Conservation (phyloP, 2,888 invertebrate genomes). For the Bombylius discolor region DNA sequence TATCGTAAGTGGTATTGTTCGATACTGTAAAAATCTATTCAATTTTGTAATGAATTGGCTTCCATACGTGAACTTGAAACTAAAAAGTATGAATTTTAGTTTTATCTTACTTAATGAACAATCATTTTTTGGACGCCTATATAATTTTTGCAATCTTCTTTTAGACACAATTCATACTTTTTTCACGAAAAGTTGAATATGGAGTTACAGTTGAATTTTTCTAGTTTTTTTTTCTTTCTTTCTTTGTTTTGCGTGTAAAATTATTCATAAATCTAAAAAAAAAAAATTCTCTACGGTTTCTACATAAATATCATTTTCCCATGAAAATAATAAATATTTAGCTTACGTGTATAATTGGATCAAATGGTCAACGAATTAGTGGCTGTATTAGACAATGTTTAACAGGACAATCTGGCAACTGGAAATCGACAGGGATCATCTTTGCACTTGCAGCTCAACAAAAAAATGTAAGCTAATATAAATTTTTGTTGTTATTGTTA, state of each 20-base stretch:
- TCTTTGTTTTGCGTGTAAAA: neutral
- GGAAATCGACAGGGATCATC: conserved; percentile 44
- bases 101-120: too few relatives aligned
- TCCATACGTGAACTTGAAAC: too few relatives aligned
- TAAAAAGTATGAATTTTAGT: too few relatives aligned
- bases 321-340: conserved; percentile 25
- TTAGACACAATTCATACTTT: neutral
- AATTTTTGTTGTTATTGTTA: neutral
- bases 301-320: neutral
- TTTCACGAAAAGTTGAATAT: conserved; percentile 37
- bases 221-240: neutral
- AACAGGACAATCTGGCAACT: conserved; percentile 38
- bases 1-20: too few relatives aligned
- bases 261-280: neutral
- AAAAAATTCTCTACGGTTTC: neutral
- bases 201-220: conserved; percentile 19
- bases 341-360: conserved; percentile 39
- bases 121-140: too few relatives aligned
- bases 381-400: conserved; percentile 40
- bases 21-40: too few relatives aligned
- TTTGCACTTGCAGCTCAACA: conserved; percentile 41
- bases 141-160: too few relatives aligned
- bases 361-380: conserved; percentile 37
- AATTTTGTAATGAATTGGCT: too few relatives aligned
- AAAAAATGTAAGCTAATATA: conserved; percentile 44